phyloP scores from a whole-genome alignment of 2,797 vertebrate species.

The Tragelaphus eurycerus region DNA sequence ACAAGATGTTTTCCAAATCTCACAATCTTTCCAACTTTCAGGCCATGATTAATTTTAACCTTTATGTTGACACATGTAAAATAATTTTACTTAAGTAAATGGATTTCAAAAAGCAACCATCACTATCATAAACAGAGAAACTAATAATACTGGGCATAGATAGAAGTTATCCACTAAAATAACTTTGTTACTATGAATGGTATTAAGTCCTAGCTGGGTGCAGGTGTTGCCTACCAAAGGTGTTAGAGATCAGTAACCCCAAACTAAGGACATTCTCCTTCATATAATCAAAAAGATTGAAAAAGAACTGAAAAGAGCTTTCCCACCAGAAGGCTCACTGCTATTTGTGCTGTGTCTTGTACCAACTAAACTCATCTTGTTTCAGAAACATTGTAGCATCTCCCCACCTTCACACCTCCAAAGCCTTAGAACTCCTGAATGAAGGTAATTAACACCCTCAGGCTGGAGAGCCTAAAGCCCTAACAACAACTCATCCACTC shows the following conservation, averaged over 20 bases:
- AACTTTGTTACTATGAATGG: neutral
- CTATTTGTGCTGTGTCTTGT: neutral
- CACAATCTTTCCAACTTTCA: neutral
- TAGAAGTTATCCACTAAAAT: neutral
- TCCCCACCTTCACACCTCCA: neutral
- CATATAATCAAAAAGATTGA: neutral
- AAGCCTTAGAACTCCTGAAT: neutral
- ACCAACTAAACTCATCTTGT: neutral
- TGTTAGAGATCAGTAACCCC: neutral
- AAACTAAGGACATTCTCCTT: neutral
- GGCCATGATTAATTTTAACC: neutral
- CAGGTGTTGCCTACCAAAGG: neutral
- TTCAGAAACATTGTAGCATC: neutral
- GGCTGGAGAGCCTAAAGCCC: neutral
- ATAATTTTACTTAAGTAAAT: constrained; percentile 6
- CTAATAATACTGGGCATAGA: neutral
- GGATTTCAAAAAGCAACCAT: constrained; percentile 34
- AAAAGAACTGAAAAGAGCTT: neutral
- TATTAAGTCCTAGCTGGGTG: neutral
- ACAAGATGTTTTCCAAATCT: constrained; percentile 7
- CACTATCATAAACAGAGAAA: neutral
- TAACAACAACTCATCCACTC: neutral
- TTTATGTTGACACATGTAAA: neutral
- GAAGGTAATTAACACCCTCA: neutral
- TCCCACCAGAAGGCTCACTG: neutral